A percentile compares a stretch with the other conserved stretches of the same genome.
Evolutionary conservation across 2,888 invertebrate species (phyloP).

Genomic region (Trichacis sp.): DNA sequence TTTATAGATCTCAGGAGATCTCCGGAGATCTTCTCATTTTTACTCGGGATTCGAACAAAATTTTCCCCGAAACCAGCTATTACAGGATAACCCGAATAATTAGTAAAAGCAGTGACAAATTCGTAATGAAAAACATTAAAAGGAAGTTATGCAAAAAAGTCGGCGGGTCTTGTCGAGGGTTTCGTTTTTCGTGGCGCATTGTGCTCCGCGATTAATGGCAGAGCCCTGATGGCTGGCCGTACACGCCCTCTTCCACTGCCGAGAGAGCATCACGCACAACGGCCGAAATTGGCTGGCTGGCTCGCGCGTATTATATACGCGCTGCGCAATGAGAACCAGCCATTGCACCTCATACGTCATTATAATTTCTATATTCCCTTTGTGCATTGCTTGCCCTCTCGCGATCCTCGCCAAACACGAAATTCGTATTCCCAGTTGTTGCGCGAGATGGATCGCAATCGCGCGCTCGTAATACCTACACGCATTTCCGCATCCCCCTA

Average conservation of each 20-base stretch:
- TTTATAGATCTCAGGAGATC: too few species aligned
- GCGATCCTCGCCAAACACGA: constrained; percentile 23
- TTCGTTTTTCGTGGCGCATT: constrained; percentile 8
- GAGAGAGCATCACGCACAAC: constrained; percentile 31
- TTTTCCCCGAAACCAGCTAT: neutral
- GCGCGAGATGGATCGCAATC: constrained; percentile 36
- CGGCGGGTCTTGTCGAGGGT: constrained; percentile 5
- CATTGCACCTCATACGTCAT: constrained; percentile 41
- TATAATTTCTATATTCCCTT: constrained; percentile 44
- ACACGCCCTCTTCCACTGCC: constrained; percentile 35
- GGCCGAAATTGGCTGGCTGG: constrained; percentile 39
- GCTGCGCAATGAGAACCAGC: constrained; percentile 38
- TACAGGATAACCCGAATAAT: neutral
- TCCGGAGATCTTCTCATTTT: too few species aligned
- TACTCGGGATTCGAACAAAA: too few species aligned
- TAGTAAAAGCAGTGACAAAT: neutral
- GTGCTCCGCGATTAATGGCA: constrained; percentile 32
- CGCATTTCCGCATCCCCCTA: too few species aligned
- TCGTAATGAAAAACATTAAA: neutral
- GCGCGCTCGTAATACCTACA: constrained; percentile 26
- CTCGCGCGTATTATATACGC: constrained; percentile 28
- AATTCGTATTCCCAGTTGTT: constrained; percentile 31
- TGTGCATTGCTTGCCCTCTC: constrained; percentile 32
- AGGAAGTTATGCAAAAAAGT: constrained; percentile 17
- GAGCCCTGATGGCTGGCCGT: constrained; percentile 33